Conservation (phyloP, 2,888 invertebrate species). For the Xiphydria camelus region DNA sequence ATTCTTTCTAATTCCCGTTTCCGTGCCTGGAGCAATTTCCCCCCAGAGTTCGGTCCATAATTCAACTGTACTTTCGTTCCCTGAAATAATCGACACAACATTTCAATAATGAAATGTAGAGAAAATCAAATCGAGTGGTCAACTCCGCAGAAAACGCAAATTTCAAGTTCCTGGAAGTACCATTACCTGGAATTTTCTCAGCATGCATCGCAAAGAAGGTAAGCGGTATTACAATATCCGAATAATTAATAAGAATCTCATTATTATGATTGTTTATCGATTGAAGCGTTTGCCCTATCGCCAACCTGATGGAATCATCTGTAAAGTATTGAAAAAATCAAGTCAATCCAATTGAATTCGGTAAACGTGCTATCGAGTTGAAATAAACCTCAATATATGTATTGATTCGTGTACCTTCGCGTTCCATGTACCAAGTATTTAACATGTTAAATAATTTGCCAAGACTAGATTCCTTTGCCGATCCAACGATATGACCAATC, state of each 20-base stretch:
- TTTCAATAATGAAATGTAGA: not conserved
- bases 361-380: too few species aligned
- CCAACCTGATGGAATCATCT: slow-evolving; percentile 76
- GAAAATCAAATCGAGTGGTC: too few species aligned
- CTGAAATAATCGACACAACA: slow-evolving; percentile 43
- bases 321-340: slow-evolving; percentile 30
- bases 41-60: slow-evolving; percentile 88
- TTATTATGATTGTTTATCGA: slow-evolving; percentile 82
- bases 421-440: slow-evolving; percentile 69
- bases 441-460: slow-evolving; percentile 68
- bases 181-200: slow-evolving; percentile 70
- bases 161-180: too few species aligned
- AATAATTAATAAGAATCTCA: slow-evolving; percentile 79
- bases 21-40: slow-evolving; percentile 86
- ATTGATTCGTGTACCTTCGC: slow-evolving; percentile 61
- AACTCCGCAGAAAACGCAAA: too few species aligned
- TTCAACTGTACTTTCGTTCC: slow-evolving; percentile 66
- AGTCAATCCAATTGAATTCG: slow-evolving; percentile 6
- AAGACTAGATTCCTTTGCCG: slow-evolving; percentile 76
- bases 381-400: slow-evolving; percentile 1
- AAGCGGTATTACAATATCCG: slow-evolving; percentile 75
- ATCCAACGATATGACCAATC: slow-evolving; percentile 80
- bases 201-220: slow-evolving; percentile 92
- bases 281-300: slow-evolving; percentile 76
- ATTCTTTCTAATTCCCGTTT: slow-evolving; percentile 79